Evolutionary conservation across 2,113 vertebrate genomes (phyloP).

Genomic region (Andinoacara biseriatus): DNA sequence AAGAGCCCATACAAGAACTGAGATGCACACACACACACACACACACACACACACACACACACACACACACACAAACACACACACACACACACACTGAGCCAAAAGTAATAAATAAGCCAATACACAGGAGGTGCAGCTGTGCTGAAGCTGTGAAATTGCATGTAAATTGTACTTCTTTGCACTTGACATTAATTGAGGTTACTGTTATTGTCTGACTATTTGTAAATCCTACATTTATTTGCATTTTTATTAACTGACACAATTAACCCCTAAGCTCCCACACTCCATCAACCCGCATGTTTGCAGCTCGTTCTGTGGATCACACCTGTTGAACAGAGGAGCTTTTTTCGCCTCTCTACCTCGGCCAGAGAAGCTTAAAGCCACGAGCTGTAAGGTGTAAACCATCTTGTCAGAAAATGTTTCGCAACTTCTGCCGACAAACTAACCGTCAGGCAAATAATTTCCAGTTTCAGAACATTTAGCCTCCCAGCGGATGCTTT

Average conservation of each 20-base stretch:
- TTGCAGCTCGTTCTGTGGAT: not conserved
- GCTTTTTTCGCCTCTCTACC: not conserved
- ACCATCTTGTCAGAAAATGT: not conserved
- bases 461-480: not conserved
- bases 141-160: slow-evolving; percentile 3
- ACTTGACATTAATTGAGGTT: not conserved
- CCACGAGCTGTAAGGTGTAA: not conserved
- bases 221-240: not conserved
- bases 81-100: not conserved
- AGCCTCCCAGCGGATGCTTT: not conserved
- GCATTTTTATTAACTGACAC: slow-evolving; percentile 5
- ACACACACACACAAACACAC: not conserved
- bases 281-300: not conserved
- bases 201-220: not conserved
- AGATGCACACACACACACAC: no score
- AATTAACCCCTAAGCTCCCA: slow-evolving; percentile 1
- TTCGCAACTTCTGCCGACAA: not conserved
- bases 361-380: no score
- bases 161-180: slow-evolving; percentile 3
- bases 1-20: not conserved
- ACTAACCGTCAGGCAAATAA: not conserved
- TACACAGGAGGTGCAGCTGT: not conserved
- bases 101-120: not conserved
- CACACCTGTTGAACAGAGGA: not conserved
- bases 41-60: no score